These are phyloP conservation scores for Leptinotarsa rubiginosa DNA, from an alignment of 2,888 invertebrate genomes.

Conservation along the genomic window DNA sequence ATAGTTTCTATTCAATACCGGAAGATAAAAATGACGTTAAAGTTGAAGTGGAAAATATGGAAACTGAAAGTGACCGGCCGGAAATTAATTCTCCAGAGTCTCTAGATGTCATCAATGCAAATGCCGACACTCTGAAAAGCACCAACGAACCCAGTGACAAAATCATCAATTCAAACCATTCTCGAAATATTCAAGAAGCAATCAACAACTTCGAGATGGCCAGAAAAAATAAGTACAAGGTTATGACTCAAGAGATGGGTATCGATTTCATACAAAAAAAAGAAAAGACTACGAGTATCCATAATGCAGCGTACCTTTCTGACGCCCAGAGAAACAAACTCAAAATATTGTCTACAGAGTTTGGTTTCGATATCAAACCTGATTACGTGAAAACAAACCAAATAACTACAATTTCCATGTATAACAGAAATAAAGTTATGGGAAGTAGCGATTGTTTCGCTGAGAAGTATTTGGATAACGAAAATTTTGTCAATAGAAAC, in stretches of 20 bases:
- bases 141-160: constrained; percentile 54
- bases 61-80: constrained; percentile 61
- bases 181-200: constrained; percentile 47
- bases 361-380: constrained; percentile 65
- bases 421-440: constrained; percentile 59
- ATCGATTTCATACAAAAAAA: constrained; percentile 55
- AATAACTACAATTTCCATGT: constrained; percentile 47
- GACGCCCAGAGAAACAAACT: constrained; percentile 73
- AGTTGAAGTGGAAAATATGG: constrained; percentile 41
- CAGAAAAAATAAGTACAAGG: constrained; percentile 68
- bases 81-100: constrained; percentile 69
- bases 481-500: constrained; percentile 55
- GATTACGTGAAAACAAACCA: constrained; percentile 36
- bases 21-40: constrained; percentile 61
- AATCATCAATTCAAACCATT: constrained; percentile 56
- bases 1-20: constrained; percentile 34
- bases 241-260: constrained; percentile 69
- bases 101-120: constrained; percentile 70
- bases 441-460: constrained; percentile 56
- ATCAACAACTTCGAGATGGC: constrained; percentile 67
- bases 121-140: constrained; percentile 60
- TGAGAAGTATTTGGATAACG: constrained; percentile 53
- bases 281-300: constrained; percentile 53
- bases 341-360: constrained; percentile 73
- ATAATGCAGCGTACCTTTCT: constrained; percentile 66